Evolutionary conservation across 2,797 vertebrate species (phyloP), one percentile per base, ranked within the genome.

Genomic region (Ataeniobius toweri): DNA sequence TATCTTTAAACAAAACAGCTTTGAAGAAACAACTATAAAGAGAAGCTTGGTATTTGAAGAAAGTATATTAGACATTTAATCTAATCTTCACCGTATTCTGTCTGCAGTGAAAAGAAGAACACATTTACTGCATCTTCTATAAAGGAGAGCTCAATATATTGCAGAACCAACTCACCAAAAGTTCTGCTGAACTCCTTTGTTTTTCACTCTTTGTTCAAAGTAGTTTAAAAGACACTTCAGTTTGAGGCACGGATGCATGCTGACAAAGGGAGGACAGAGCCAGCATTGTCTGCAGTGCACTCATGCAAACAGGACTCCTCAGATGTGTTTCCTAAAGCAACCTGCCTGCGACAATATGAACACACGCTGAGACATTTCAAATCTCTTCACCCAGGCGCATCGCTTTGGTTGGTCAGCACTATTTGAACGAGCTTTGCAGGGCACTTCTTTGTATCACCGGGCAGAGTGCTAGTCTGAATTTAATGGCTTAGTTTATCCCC

Each of bases 401-500:
- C 10, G 39, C 65, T 44, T n/a, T 46, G 67, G 39, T 48, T 18
- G 67, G 67, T 48, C 44, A 69, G 24, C 67, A 12, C 44, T 69
- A 69, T 69, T 48, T 48, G 67, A 69, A 69, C 9, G 41, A 69
- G 41, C 67, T 69, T 48, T 48, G 24, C 44, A 6, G 44, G 67
- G 13, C 67, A n/a, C 12, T 26, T 44, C 39, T 68, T 68, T 68
- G 67, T 68, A 8, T 46, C 67, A 14, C 56, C 9, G 2, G n/a
- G 7, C 65, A 44, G 67, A 68, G 39, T 53, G 51, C 51, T 22
- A 7, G 53, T 69, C 3, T 7, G 41, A 69, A 69, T 48, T 69
- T 70, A 77, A 78, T 79, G n/a, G 24, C n/a, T 16, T 28, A 26
- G 13, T 70, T 80, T 58, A 53, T 75, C 48, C 24, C 55, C 36